phyloP scores from a whole-genome alignment of 2,113 vertebrate species.

The Otolemur garnettii region DNA sequence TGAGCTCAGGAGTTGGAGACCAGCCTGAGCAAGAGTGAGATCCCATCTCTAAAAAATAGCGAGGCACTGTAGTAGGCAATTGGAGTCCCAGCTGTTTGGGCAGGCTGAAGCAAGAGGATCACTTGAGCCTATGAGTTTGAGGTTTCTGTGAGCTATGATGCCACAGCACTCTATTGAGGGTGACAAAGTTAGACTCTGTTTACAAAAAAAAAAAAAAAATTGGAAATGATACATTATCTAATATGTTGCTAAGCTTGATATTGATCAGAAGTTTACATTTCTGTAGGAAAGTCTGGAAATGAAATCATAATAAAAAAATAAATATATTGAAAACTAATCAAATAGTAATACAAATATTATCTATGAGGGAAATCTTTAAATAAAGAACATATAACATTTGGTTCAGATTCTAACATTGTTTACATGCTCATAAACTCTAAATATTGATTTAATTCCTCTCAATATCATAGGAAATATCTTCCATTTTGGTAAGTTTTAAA shows the following conservation, averaged over 20 bases:
- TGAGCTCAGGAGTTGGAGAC: no score
- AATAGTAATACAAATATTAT: neutral
- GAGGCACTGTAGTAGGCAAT: no score
- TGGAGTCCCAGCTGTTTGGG: no score
- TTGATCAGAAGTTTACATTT: neutral
- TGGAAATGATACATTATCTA: neutral
- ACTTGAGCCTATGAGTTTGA: no score
- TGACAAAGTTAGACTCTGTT: no score
- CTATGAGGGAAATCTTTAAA: neutral
- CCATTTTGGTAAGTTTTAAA: neutral
- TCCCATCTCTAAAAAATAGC: no score
- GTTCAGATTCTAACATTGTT: neutral
- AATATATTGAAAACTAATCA: neutral
- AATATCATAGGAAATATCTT: neutral
- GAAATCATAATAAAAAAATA: neutral
- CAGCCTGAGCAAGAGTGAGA: no score
- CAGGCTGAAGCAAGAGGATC: no score
- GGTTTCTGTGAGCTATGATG: no score
- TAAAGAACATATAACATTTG: neutral
- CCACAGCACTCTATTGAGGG: no score
- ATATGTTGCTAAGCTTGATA: neutral
- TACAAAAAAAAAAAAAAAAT: neutral
- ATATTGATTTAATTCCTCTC: neutral
- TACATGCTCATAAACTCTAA: neutral
- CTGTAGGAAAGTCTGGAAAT: neutral